Base-by-base conservation (phyloP, 1,140 invertebrate genomes). In the Trachymyrmex septentrionalis region DNA sequence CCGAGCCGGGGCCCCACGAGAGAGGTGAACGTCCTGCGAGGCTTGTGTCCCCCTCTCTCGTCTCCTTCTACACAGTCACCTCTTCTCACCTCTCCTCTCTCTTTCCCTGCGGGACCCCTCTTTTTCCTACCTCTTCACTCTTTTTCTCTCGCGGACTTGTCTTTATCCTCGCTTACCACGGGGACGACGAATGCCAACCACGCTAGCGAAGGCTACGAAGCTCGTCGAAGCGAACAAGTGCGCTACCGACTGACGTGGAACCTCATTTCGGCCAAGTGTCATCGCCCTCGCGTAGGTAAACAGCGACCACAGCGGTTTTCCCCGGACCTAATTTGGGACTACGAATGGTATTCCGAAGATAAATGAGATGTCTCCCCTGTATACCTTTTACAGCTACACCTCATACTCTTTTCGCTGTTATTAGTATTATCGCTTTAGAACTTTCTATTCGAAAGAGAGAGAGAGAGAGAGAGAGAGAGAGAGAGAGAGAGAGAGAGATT, bases 1-100 rank as follows among this genome's bases (percentile, higher is more conserved):
- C 67, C 77, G 75, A 88, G 88, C 50, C 82, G 72, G 77, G 84
- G 72, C 89, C 89, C 88, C 80, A 67, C 85, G 48, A 89, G 34
- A 91, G 82, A 93, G 92, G 92, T 93, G 91, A 93, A 93, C 82
- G 92, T 93, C 92, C 92, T 92, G 85, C 85, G 75, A 89, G 44
- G 57, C 85, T 90, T 86, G 85, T 85, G 84, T 30, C 30, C 84
- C 86, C 86, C 66, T 77, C 86, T 61, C 73, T 59, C 85, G 59
- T 84, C 50, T 86, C 77, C 55, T 21, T 24, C 78, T 87, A 55
- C 48, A 10, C n/a, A 24, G 57, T 69, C 44, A 27, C 57, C 61
- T 63, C 53, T 85, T 55, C 19, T 48, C 44, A 59, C 38, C 14
- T 44, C 19, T 19, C 38, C 48, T 50, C 12, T 3, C 30, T 30